Evolutionary conservation across 2,797 vertebrate species (phyloP), one percentile per base, ranked within the genome.

Genomic region (Acrossocheilus fasciatus): DNA sequence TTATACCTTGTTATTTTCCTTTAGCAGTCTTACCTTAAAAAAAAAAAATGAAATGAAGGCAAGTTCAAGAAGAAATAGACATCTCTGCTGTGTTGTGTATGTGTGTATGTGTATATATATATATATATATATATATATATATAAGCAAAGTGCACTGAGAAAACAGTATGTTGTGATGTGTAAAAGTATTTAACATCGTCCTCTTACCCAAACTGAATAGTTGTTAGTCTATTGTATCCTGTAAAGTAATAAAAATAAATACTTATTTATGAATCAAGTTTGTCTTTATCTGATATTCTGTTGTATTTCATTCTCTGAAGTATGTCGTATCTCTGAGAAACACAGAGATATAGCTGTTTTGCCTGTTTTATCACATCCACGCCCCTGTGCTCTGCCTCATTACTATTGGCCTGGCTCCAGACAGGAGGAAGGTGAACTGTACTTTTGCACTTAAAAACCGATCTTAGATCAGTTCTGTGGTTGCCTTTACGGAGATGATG

Each of bases 151-250:
- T 97, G 98, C 97, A 98, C 98, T 98, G 97, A 97, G 96, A 96
- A 96, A 95, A 94, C 94, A 95, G 96, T 96, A 96, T 94, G 93
- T 89, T 90, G 85, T 94, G 2, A 93, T 94, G 84, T 98, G 97
- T 98, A 85, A 97, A 97, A 98, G 98, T 98, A 97, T 98, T 98
- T 97, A 97, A 96, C 96, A 90, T 89, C 90, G 96, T 95, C 94
- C 96, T 93, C 94, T 93, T 95, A 96, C 96, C 95, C 93, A 94
- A 96, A 96, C 96, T 96, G 95, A 97, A 94, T 92, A 95, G 93
- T 95, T 93, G 96, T 96, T 94, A 96, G 95, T 96, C 93, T 94
- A 96, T 95, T 96, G 94, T 94, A 94, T 91, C 93, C 92, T 95
- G 90, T 94, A 92, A 96, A 97, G 92, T 92, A 93, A 96, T 94